phyloP scores from a whole-genome alignment of 2,113 vertebrate species.

The Drymodes brunneopygia region DNA sequence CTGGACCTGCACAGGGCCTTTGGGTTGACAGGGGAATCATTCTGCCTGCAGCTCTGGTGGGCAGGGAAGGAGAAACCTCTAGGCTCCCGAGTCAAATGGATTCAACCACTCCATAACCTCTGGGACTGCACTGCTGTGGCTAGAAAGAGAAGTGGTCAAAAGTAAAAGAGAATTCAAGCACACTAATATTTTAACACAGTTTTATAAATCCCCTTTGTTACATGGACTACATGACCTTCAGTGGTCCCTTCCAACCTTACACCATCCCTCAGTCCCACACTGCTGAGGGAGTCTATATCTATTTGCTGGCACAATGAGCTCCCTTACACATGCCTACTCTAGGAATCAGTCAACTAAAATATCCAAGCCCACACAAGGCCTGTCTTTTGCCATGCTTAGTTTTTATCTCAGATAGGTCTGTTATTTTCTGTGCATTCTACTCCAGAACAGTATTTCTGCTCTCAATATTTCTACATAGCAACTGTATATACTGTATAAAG shows the following conservation, averaged over 20 bases:
- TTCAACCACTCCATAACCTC: neutral
- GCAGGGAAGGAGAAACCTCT: neutral
- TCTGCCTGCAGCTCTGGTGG: neutral
- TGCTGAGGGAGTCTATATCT: neutral
- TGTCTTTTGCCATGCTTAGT: neutral
- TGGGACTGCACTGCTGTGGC: neutral
- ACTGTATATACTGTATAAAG: neutral
- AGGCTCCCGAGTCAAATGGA: rapidly evolving
- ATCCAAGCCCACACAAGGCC: neutral
- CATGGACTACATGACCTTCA: neutral
- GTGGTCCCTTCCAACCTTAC: neutral
- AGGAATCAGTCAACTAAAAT: neutral
- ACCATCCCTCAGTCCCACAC: neutral
- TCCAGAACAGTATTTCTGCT: neutral
- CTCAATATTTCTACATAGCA: neutral
- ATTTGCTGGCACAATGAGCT: neutral
- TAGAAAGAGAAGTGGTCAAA: neutral
- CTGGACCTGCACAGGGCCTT: too few relatives aligned
- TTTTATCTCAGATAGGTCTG: neutral
- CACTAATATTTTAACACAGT: neutral
- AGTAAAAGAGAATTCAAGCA: neutral
- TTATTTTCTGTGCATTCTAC: neutral
- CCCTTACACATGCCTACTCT: neutral
- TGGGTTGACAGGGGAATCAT: neutral
- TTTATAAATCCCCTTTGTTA: neutral